Percentiles rank a stretch among this genome's conserved stretches.
phyloP scores from a whole-genome alignment of 2,113 vertebrate genomes.

The Python bivittatus region DNA sequence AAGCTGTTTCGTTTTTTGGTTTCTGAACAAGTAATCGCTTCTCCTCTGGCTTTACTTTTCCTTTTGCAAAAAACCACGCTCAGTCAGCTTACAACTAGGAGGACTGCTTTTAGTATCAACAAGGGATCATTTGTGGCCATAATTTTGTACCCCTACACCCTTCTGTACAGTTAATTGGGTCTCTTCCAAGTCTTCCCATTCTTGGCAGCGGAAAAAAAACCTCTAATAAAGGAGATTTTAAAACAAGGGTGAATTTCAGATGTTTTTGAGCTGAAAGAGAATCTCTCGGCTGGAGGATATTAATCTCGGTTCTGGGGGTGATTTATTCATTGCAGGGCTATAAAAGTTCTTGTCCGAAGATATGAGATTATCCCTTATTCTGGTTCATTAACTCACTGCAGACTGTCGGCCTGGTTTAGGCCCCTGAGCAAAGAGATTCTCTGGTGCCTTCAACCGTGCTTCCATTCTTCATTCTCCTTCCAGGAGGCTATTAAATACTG shows the following conservation, averaged over 20 bases:
- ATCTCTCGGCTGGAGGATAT: not conserved
- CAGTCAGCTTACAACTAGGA: too few relatives aligned
- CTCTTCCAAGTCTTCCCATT: not conserved
- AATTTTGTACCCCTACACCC: too few relatives aligned
- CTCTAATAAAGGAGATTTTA: not conserved
- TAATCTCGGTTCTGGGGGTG: not conserved
- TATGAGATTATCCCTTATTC: not conserved
- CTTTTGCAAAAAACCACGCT: too few relatives aligned
- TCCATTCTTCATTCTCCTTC: not conserved
- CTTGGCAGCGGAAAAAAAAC: not conserved
- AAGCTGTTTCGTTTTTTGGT: too few relatives aligned
- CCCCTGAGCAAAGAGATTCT: not conserved
- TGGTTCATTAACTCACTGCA: not conserved
- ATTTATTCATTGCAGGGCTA: not conserved
- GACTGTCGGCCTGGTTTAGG: too few relatives aligned
- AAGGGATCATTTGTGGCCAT: too few relatives aligned
- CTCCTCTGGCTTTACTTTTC: too few relatives aligned
- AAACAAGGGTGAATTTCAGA: not conserved
- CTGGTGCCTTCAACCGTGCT: too few relatives aligned
- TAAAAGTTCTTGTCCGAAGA: not conserved
- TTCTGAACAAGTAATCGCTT: too few relatives aligned
- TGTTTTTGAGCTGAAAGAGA: not conserved
- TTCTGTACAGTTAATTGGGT: not conserved
- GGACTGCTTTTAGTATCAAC: too few relatives aligned
- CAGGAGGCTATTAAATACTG: not conserved